Evolutionary conservation across 1,140 invertebrate species (phyloP).

Genomic region (Phortica variegata): DNA sequence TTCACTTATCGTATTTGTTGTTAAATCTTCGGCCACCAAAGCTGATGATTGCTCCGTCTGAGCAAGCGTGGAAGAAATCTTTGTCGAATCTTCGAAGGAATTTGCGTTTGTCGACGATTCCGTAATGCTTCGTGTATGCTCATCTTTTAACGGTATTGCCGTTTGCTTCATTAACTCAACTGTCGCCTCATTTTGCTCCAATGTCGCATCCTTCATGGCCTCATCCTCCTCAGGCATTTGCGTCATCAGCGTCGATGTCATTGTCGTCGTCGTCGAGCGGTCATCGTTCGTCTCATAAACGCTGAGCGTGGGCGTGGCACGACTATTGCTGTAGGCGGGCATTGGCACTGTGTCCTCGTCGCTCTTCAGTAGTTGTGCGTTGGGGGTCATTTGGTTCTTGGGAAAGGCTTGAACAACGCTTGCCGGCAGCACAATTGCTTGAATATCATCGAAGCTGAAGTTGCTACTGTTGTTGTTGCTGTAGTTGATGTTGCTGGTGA

Average conservation of each 20-base stretch:
- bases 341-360: conserved; percentile 29
- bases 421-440: conserved; percentile 47
- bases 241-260: conserved; percentile 2
- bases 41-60: conserved; percentile 9
- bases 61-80: conserved; percentile 6
- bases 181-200: too few species aligned
- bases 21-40: background rate
- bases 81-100: background rate
- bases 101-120: background rate
- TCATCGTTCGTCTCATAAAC: conserved; percentile 1
- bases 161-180: too few species aligned
- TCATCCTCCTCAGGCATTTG: background rate
- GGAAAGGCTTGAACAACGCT: conserved; percentile 3
- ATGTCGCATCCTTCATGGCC: conserved; percentile 7
- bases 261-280: background rate
- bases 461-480: background rate
- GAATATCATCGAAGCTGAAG: conserved; percentile 27
- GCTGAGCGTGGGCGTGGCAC: conserved; percentile 32
- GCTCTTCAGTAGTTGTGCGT: conserved; percentile 41
- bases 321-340: conserved; percentile 28
- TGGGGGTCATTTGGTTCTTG: background rate
- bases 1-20: too few species aligned
- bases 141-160: too few species aligned
- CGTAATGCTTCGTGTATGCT: too few species aligned
- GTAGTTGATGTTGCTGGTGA: background rate